These are phyloP conservation scores for Pachycephus smyrnensis DNA, from an alignment of 2,888 invertebrate species.

Conservation along the genomic window DNA sequence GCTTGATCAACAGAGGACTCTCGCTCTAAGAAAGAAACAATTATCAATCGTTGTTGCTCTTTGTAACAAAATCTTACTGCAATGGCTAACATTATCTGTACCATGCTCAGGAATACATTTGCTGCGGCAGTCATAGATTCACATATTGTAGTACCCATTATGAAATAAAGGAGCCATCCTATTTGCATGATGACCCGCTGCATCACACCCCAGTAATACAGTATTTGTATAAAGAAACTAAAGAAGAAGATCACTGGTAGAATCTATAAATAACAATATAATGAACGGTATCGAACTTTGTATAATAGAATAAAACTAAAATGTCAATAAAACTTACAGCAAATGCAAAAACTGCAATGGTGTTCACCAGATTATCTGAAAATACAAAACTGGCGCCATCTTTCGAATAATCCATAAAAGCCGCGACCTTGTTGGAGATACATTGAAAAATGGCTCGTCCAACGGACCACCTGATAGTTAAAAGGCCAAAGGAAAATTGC, in stretches of 20 bases:
- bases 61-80: background rate
- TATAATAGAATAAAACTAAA: background rate
- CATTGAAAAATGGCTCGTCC: slow-evolving; percentile 81
- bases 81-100: slow-evolving; percentile 54
- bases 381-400: slow-evolving; percentile 89
- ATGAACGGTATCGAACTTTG: background rate
- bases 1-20: slow-evolving; percentile 88
- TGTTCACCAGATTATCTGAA: slow-evolving; percentile 75
- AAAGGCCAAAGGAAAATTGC: slow-evolving; percentile 86
- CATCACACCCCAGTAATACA: slow-evolving; percentile 91
- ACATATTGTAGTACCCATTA: slow-evolving; percentile 90
- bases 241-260: slow-evolving; percentile 95
- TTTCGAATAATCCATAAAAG: slow-evolving; percentile 83
- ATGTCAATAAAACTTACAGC: slow-evolving; percentile 71
- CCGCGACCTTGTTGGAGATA: slow-evolving; percentile 78
- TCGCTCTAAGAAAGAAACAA: slow-evolving; percentile 77
- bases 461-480: slow-evolving; percentile 86
- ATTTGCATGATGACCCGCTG: slow-evolving; percentile 86
- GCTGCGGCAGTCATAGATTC: slow-evolving; percentile 95
- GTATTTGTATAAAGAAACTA: slow-evolving; percentile 88
- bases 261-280: slow-evolving; percentile 70
- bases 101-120: slow-evolving; percentile 95
- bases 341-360: slow-evolving; percentile 83
- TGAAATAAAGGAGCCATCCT: slow-evolving; percentile 79
- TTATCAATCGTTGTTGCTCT: background rate